Evolutionary conservation across 2,113 vertebrate species (phyloP), one percentile per base, ranked within the genome.

Genomic region (Gallinago paraguaiae): DNA sequence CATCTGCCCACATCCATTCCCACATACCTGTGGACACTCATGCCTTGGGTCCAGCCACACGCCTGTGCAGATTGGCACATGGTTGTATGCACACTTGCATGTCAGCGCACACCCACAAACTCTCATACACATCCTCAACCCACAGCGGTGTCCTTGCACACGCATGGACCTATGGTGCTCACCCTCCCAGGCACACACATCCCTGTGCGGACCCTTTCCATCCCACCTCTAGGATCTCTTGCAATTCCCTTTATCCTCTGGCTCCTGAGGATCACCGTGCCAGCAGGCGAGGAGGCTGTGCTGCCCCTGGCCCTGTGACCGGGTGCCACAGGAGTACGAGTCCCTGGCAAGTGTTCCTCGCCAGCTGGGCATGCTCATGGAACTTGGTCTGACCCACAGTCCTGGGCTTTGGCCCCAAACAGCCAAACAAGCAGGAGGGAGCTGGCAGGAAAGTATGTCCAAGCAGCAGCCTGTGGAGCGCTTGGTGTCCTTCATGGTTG

Each of bases 81-180:
- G 17, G 31, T 46, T 33, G 16, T n/a, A 46, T 0, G 0, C 50
- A 57, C 31, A 19, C 6, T 33, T 0, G 0, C 25, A 6, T 31
- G 14, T 30, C 57, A 41, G 0, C 8, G 20, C 17, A 50, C 22
- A 57, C 9, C 9, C 37, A 27, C 1, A 1, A 48, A 33, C 27
- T 22, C 56, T 31, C 33, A n/a, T 5, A 48, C 46, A 30, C 9
- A 30, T 28, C 37, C 25, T 77, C 17, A n/a, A 3, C 13, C 24
- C 15, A 28, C 9, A 28, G 4, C 33, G 64, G 11, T 28, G 63
- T 10, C 63, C 50, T 28, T 35, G 59, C 27, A 53, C 48, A 48
- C 35, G 20, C 33, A 13, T 0, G 7, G 10, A 19, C 18, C 25
- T 7, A 0, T 13, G 24, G 1, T 1, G 2, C 1, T 13, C 54